A percentile compares a stretch with the other conserved stretches of the same genome.
Evolutionary conservation across 2,888 invertebrate species (phyloP).

Genomic region (Catocala sponsa): DNA sequence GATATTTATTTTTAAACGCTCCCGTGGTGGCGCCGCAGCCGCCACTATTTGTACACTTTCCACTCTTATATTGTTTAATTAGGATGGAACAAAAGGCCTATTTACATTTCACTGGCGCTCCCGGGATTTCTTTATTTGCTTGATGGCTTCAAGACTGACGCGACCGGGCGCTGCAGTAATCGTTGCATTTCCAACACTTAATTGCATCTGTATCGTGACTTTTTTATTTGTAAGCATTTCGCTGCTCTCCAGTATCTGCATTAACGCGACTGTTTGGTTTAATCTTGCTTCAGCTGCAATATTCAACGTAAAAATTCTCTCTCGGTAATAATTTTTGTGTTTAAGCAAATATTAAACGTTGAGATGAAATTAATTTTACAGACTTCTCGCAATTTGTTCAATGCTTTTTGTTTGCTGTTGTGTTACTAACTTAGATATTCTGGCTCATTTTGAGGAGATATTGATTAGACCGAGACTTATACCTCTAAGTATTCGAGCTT

Average conservation of each 20-base stretch:
- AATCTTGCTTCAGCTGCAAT: slow-evolving; percentile 5
- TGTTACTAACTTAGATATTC: neutral
- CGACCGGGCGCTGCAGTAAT: slow-evolving; percentile 12
- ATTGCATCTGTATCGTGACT: slow-evolving; percentile 19
- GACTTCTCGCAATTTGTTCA: neutral
- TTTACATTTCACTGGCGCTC: slow-evolving; percentile 42
- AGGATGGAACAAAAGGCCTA: slow-evolving; percentile 54
- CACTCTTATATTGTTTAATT: slow-evolving; percentile 62
- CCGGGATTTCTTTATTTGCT: slow-evolving; percentile 43
- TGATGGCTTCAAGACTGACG: slow-evolving; percentile 26
- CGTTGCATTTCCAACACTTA: slow-evolving; percentile 30
- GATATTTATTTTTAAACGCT: slow-evolving; percentile 69
- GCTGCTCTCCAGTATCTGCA: slow-evolving; percentile 8
- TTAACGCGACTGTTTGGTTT: slow-evolving; percentile 8
- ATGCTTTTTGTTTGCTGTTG: neutral
- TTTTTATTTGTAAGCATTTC: slow-evolving; percentile 19
- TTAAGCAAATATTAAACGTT: slow-evolving; percentile 8
- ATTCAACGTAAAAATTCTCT: slow-evolving; percentile 12
- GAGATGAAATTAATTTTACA: slow-evolving; percentile 7
- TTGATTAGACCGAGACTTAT: neutral
- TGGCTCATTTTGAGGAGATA: too few species aligned
- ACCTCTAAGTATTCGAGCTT: neutral
- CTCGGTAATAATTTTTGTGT: neutral
- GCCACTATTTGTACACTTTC: slow-evolving; percentile 47
- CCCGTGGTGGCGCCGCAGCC: slow-evolving; percentile 35